Percentiles rank a stretch among this genome's conserved stretches.
phyloP scores from a whole-genome alignment of 2,888 invertebrate genomes.

The Rhagium mordax region DNA sequence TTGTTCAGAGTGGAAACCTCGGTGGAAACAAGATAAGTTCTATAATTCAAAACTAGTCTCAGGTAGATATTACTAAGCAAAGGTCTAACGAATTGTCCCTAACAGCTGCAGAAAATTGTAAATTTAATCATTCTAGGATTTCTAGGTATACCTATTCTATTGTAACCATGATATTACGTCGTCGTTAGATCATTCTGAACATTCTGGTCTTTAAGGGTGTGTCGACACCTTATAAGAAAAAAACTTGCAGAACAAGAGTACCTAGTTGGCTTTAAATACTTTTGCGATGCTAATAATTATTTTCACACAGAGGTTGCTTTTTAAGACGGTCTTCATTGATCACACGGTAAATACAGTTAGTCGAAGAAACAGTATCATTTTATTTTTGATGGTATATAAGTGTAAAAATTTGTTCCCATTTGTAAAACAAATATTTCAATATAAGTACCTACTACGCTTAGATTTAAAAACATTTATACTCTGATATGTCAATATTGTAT shows the following conservation, averaged over 20 bases:
- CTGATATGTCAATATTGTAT: too few relatives aligned
- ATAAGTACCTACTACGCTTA: too few relatives aligned
- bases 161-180: constrained; percentile 8
- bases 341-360: too few relatives aligned
- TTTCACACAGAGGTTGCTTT: not conserved
- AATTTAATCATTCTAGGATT: constrained; percentile 1
- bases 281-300: not conserved
- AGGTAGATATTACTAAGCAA: constrained; percentile 19
- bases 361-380: too few relatives aligned
- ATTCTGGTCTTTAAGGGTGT: not conserved
- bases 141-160: constrained; percentile 27
- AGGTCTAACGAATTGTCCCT: constrained; percentile 17
- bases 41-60: constrained; percentile 21
- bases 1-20: constrained; percentile 8
- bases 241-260: not conserved
- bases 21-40: constrained; percentile 12
- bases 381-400: too few relatives aligned
- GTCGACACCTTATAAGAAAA: not conserved
- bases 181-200: not conserved
- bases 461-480: too few relatives aligned
- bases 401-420: too few relatives aligned
- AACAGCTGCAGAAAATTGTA: constrained; percentile 25
- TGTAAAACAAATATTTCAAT: too few relatives aligned
- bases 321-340: not conserved
- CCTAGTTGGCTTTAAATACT: too few relatives aligned